A percentile compares a stretch with the other conserved stretches of the same genome.
Conservation (phyloP, 1,140 invertebrate genomes). For the Ips nitidus region DNA sequence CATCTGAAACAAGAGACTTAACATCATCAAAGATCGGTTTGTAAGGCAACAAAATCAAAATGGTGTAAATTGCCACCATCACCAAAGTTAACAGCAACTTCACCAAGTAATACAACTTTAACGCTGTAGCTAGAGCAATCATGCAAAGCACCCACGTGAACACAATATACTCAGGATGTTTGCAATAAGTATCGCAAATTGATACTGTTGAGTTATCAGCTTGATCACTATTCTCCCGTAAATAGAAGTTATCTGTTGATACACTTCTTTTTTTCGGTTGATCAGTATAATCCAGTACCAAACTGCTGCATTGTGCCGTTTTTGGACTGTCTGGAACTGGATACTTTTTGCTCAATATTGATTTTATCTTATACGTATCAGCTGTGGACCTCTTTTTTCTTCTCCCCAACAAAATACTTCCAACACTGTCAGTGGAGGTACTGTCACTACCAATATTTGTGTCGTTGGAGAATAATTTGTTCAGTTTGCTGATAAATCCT, state of each 20-base stretch:
- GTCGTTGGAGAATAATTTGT: slow-evolving; percentile 26
- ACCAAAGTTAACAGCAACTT: slow-evolving; percentile 79
- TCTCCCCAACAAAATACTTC: neutral
- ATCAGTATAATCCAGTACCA: neutral
- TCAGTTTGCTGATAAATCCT: slow-evolving; percentile 12
- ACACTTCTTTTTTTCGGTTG: no score
- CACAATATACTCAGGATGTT: slow-evolving; percentile 82
- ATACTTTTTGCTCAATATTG: neutral
- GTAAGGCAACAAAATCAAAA: slow-evolving; percentile 64
- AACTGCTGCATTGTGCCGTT: neutral
- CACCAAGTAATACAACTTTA: slow-evolving; percentile 88
- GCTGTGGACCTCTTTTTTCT: neutral
- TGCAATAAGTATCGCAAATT: slow-evolving; percentile 10
- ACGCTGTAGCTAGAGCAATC: slow-evolving; percentile 85
- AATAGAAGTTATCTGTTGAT: neutral
- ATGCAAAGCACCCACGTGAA: slow-evolving; percentile 93
- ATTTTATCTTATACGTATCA: neutral
- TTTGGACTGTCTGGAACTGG: neutral
- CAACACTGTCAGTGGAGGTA: neutral
- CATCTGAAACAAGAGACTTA: slow-evolving; percentile 1
- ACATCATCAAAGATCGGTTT: slow-evolving; percentile 40
- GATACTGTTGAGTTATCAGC: neutral
- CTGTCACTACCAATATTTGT: neutral
- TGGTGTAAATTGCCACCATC: slow-evolving; percentile 71
- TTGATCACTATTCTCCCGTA: no score